Evolutionary conservation across 1,140 invertebrate genomes (phyloP).

Genomic region (Scaptodrosophila lebanonensis): DNA sequence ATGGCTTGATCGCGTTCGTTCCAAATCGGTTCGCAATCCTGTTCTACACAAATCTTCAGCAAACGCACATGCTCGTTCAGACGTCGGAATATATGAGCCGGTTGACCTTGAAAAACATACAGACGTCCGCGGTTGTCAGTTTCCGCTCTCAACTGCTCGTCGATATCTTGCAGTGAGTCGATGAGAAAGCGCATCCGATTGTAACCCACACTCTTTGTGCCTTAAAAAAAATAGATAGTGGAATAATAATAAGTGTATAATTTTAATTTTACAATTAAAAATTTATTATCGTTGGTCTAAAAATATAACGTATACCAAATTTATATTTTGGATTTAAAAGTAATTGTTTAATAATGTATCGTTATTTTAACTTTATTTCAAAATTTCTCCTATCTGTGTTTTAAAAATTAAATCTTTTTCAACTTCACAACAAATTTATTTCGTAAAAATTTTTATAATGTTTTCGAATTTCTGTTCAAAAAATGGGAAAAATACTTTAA

Average conservation of each 20-base stretch:
- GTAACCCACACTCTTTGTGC: constrained; percentile 82
- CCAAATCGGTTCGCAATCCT: constrained; percentile 87
- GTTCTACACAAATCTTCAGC: constrained; percentile 81
- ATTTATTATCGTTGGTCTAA: too few species aligned
- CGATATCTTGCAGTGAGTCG: constrained; percentile 84
- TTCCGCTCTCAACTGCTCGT: constrained; percentile 79
- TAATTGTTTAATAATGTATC: too few species aligned
- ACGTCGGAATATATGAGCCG: constrained; percentile 80
- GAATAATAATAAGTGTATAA: not conserved
- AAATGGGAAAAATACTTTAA: too few species aligned
- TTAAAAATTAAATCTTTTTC: too few species aligned
- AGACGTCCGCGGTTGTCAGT: constrained; percentile 79
- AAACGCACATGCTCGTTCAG: constrained; percentile 80
- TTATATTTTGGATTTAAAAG: too few species aligned
- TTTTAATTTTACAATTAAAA: too few species aligned
- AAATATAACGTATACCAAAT: too few species aligned
- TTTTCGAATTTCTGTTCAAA: too few species aligned
- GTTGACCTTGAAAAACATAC: constrained; percentile 82
- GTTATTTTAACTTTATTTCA: too few species aligned
- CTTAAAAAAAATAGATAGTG: constrained; percentile 64
- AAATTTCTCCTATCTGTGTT: too few species aligned
- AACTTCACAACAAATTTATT: too few species aligned
- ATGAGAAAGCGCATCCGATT: constrained; percentile 85
- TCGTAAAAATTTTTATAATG: too few species aligned
- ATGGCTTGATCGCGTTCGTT: constrained; percentile 81